Percentiles rank a stretch among this genome's conserved stretches.
Conservation (phyloP, 92 coral and sea anemone genomes). For the Epizoanthus scotinus region DNA sequence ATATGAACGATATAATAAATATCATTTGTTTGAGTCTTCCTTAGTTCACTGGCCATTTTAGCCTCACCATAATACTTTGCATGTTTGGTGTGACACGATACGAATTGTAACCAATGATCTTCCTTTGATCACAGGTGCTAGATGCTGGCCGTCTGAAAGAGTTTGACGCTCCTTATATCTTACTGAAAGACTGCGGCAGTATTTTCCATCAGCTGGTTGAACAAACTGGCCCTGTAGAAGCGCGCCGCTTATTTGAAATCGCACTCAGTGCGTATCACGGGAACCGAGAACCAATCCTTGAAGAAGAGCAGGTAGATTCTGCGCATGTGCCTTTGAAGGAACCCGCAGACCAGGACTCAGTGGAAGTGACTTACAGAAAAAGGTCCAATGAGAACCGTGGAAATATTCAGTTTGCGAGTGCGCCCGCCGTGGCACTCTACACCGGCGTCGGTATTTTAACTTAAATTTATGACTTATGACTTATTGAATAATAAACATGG, state of each 20-base stretch:
- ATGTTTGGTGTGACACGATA: too few relatives aligned
- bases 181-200: constrained; percentile 56
- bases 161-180: constrained; percentile 62
- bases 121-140: constrained; percentile 48
- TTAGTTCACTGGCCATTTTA: too few relatives aligned
- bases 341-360: background rate
- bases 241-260: constrained; percentile 69
- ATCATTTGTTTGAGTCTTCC: too few relatives aligned
- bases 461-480: too few relatives aligned
- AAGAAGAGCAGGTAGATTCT: constrained; percentile 13
- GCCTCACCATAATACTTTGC: too few relatives aligned
- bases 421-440: too few relatives aligned
- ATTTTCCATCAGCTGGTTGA: constrained; percentile 75
- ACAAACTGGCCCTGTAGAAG: constrained; percentile 78
- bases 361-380: constrained; percentile 1
- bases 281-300: constrained; percentile 33
- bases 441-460: too few relatives aligned
- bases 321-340: background rate
- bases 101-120: background rate
- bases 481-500: too few relatives aligned
- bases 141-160: constrained; percentile 73
- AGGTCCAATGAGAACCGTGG: background rate
- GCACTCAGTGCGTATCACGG: constrained; percentile 64
- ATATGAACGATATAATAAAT: too few relatives aligned
- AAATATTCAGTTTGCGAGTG: background rate